Percentiles rank a stretch among this genome's conserved stretches.
These are phyloP conservation scores for Halictus rubicundus DNA, from an alignment of 1,140 invertebrate species.

Conservation along the genomic window DNA sequence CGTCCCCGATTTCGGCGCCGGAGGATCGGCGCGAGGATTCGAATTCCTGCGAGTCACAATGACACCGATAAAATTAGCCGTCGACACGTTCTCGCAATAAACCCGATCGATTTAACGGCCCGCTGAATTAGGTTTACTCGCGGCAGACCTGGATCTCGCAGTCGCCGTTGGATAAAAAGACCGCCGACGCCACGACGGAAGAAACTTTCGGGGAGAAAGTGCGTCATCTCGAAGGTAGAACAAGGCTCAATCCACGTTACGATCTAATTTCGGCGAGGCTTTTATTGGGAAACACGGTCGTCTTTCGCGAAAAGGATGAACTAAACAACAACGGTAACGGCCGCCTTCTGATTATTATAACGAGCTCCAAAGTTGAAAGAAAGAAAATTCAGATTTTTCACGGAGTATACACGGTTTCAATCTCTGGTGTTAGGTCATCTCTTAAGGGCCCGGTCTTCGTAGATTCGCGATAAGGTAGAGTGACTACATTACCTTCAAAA, in stretches of 20 bases:
- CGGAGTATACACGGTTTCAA: no score
- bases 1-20: background rate
- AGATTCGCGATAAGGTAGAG: no score
- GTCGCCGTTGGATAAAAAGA: constrained; percentile 7
- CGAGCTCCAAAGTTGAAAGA: no score
- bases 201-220: background rate
- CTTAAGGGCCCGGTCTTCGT: no score
- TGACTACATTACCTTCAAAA: no score
- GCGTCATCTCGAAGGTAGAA: background rate
- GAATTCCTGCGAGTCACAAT: background rate
- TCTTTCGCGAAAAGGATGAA: no score
- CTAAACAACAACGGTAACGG: no score
- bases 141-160: background rate
- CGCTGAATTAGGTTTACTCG: constrained; percentile 22
- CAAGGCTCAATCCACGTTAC: background rate
- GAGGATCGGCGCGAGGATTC: background rate
- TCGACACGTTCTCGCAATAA: background rate
- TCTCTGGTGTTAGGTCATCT: no score
- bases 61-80: constrained; percentile 12
- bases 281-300: no score
- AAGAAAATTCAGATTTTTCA: no score
- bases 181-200: background rate
- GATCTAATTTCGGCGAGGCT: background rate
- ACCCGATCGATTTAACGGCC: constrained; percentile 8
- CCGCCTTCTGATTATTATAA: no score